phyloP scores from a whole-genome alignment of 1,140 invertebrate genomes.

The Dendrolimus kikuchii region DNA sequence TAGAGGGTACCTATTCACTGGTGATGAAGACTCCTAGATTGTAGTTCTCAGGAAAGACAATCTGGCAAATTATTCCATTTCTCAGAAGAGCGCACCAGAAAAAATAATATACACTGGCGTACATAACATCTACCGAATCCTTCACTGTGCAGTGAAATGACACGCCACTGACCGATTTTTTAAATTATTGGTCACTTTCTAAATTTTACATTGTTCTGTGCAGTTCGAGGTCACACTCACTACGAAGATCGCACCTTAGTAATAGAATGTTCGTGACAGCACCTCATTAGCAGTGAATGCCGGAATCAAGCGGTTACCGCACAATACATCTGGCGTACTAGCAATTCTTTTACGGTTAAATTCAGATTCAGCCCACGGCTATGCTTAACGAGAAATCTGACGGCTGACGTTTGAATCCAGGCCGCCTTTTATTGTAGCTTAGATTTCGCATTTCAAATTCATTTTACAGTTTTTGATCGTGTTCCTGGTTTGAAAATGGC shows the following conservation, averaged over 20 bases:
- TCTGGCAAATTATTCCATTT: too few relatives aligned
- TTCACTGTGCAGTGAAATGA: too few relatives aligned
- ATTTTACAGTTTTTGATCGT: not conserved
- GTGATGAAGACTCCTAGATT: too few relatives aligned
- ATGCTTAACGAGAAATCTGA: constrained; percentile 40
- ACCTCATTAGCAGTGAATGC: constrained; percentile 45
- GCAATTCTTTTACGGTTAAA: constrained; percentile 28
- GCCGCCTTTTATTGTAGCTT: constrained; percentile 15
- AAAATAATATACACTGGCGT: too few relatives aligned
- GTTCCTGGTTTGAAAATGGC: not conserved
- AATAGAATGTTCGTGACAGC: constrained; percentile 20
- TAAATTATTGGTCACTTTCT: not conserved
- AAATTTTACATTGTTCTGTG: constrained; percentile 1
- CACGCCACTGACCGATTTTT: too few relatives aligned
- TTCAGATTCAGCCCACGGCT: constrained; percentile 16
- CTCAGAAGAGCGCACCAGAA: too few relatives aligned
- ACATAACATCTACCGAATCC: too few relatives aligned
- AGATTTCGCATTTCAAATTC: constrained; percentile 11
- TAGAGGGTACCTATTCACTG: too few relatives aligned
- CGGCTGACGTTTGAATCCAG: constrained; percentile 16
- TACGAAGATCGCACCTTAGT: constrained; percentile 12
- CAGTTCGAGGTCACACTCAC: constrained; percentile 15
- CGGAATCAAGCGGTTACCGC: constrained; percentile 31
- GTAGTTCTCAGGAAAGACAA: too few relatives aligned
- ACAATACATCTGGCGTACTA: constrained; percentile 32